These are phyloP conservation scores for Psettodes erumei DNA, from an alignment of 2,113 vertebrate species.

Conservation along the genomic window DNA sequence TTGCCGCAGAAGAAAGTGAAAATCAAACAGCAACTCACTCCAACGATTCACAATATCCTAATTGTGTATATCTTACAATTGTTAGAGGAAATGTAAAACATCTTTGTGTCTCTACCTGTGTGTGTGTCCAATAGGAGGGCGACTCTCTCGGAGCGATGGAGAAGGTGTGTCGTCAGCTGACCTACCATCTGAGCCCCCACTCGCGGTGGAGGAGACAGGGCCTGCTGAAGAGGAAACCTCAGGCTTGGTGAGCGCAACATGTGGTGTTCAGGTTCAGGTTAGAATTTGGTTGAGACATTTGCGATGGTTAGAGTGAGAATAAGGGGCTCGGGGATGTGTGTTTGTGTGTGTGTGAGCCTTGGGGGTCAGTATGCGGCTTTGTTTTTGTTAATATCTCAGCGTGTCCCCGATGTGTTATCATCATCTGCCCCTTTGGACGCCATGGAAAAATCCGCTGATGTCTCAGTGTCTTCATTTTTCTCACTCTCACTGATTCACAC, in stretches of 20 bases:
- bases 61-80: no score
- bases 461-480: slow-evolving; percentile 35
- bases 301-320: no score
- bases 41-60: no score
- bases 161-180: slow-evolving; percentile 97
- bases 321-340: no score
- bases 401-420: slow-evolving; percentile 54
- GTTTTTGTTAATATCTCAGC: slow-evolving; percentile 48
- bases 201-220: slow-evolving; percentile 95
- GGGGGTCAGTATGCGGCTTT: slow-evolving; percentile 16
- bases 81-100: no score
- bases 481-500: slow-evolving; percentile 15
- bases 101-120: slow-evolving; percentile 11
- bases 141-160: slow-evolving; percentile 94
- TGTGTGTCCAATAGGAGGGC: slow-evolving; percentile 85
- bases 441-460: slow-evolving; percentile 23
- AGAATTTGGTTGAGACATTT: no score
- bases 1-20: no score
- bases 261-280: no score
- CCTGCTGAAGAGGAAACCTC: slow-evolving; percentile 94
- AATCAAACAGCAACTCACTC: no score
- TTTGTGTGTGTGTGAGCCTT: slow-evolving; percentile 6
- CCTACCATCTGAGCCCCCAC: slow-evolving; percentile 98
- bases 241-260: slow-evolving; percentile 95
- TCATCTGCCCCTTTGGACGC: slow-evolving; percentile 56